These are phyloP conservation scores for Lepidothrix coronata DNA, from an alignment of 2,113 vertebrate species.

Conservation along the genomic window DNA sequence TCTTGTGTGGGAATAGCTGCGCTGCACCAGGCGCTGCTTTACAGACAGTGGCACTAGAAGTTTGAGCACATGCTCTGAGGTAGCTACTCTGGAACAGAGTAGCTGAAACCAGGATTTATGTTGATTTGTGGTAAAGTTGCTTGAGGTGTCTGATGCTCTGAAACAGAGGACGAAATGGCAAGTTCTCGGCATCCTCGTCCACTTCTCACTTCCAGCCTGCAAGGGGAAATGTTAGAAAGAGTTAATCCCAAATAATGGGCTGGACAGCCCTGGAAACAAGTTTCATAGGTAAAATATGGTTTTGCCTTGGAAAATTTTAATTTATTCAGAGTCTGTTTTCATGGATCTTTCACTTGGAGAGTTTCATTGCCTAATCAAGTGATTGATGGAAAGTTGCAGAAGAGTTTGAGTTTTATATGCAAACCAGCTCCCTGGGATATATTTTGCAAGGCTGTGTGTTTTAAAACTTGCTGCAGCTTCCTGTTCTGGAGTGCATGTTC, in stretches of 20 bases:
- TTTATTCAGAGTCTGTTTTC: conserved; percentile 30
- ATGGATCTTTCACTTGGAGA: background rate
- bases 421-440: background rate
- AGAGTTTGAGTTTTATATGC: background rate
- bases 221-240: background rate
- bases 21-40: conserved; percentile 14
- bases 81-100: background rate
- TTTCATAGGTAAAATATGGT: background rate
- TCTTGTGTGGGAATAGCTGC: conserved; percentile 51
- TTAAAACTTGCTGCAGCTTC: conserved; percentile 51
- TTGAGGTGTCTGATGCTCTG: background rate
- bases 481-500: conserved; percentile 40
- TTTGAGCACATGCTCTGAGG: conserved; percentile 35
- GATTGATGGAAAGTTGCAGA: conserved; percentile 14
- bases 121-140: conserved; percentile 1
- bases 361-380: conserved; percentile 17
- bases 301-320: conserved; percentile 36
- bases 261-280: background rate
- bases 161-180: background rate
- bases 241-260: background rate
- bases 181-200: background rate
- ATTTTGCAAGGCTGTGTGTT: background rate
- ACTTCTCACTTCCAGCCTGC: background rate
- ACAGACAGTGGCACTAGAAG: conserved; percentile 40
- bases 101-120: background rate